Conservation (phyloP, 2,888 invertebrate genomes). For the Nemoura dubitans region DNA sequence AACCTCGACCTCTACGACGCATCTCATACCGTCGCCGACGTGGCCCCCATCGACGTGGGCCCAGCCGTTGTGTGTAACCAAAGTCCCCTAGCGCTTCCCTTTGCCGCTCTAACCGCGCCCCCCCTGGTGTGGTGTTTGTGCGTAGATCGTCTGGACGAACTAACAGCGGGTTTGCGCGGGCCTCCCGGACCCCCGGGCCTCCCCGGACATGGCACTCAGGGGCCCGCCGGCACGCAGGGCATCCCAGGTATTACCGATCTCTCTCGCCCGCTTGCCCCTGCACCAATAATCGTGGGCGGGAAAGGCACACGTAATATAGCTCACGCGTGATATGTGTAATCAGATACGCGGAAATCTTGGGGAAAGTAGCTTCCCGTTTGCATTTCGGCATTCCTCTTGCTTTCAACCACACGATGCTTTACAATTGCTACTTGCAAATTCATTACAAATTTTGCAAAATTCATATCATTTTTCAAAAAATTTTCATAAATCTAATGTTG, state of each 20-base stretch:
- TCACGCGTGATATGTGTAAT: too few relatives aligned
- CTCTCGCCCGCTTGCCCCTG: not conserved
- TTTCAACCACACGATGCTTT: too few relatives aligned
- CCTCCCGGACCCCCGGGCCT: conserved; percentile 73
- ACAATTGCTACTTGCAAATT: too few relatives aligned
- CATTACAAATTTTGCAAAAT: too few relatives aligned
- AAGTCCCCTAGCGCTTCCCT: not conserved
- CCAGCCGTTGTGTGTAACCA: not conserved
- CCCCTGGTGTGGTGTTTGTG: conserved; percentile 40
- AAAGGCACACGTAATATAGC: too few relatives aligned
- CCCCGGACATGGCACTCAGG: conserved; percentile 64
- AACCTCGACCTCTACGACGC: not conserved
- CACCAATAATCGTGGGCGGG: not conserved
- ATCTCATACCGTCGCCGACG: not conserved
- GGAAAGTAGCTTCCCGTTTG: too few relatives aligned
- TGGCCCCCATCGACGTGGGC: not conserved
- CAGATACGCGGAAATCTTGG: too few relatives aligned
- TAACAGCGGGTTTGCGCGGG: conserved; percentile 70
- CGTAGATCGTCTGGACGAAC: conserved; percentile 67
- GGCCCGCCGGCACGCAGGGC: conserved; percentile 66
- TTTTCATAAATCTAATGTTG: too few relatives aligned
- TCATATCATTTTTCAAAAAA: too few relatives aligned
- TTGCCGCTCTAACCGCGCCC: not conserved
- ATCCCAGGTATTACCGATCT: conserved; percentile 63
- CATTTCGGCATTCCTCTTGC: too few relatives aligned